Evolutionary conservation across 1,140 invertebrate species (phyloP).

Genomic region (Ips nitidus): DNA sequence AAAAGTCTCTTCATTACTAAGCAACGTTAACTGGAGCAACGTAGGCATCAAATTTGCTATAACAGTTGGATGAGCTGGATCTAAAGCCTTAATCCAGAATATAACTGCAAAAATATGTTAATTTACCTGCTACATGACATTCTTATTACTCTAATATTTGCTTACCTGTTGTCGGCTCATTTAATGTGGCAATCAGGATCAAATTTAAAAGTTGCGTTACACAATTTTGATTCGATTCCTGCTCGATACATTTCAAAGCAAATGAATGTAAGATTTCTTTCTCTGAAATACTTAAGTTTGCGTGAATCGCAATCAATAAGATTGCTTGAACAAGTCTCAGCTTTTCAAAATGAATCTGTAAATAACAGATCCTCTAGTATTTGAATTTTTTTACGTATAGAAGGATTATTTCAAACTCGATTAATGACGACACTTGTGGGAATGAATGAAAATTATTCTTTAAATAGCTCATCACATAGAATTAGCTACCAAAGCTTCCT

Average conservation of each 20-base stretch:
- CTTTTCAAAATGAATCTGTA: slow-evolving; percentile 52
- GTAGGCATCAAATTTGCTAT: slow-evolving; percentile 40
- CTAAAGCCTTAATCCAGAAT: slow-evolving; percentile 6
- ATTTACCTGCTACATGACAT: no score
- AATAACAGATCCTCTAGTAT: slow-evolving; percentile 1
- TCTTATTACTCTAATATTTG: no score
- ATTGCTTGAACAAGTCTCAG: slow-evolving; percentile 52
- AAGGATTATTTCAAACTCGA: no score
- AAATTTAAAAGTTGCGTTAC: slow-evolving; percentile 67
- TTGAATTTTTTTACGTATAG: no score
- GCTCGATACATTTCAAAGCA: slow-evolving; percentile 54
- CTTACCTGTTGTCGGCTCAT: slow-evolving; percentile 5
- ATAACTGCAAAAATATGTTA: slow-evolving; percentile 22
- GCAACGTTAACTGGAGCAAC: slow-evolving; percentile 44
- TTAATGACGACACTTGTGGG: no score
- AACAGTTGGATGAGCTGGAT: slow-evolving; percentile 28
- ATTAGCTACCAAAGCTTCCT: no score
- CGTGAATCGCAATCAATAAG: slow-evolving; percentile 39
- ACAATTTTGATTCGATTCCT: slow-evolving; percentile 65
- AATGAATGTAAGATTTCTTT: slow-evolving; percentile 5
- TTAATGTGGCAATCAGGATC: slow-evolving; percentile 53
- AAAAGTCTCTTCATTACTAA: slow-evolving; percentile 45
- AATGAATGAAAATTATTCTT: no score
- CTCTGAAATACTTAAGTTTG: background rate
- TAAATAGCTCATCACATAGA: no score